Base-by-base conservation (phyloP, 2,888 invertebrate genomes). In the Eupelmus urozonus region DNA sequence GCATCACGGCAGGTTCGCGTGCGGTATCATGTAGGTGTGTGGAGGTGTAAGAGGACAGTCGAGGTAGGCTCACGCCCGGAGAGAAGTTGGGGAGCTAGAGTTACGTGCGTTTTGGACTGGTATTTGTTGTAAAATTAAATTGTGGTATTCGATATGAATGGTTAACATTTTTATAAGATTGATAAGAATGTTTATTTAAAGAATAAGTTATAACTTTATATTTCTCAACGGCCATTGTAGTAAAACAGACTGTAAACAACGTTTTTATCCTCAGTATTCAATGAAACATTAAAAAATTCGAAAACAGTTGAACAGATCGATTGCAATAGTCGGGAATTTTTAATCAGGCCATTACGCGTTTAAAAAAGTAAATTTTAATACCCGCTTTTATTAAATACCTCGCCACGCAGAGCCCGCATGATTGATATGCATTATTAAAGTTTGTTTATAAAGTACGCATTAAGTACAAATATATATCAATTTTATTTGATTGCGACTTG, bases 1-100 rank as follows among this genome's bases (percentile, higher is more conserved):
- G 57, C n/a, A n/a, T n/a, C 79, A 80, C 85, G 85, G 86, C 87
- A 87, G 87, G 87, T 87, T 86, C 73, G 84, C 82, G 83, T 42
- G 9, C 18, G 7, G 18, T 7, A 0, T n/a, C 16, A 49, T 49
- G 18, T 49, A n/a, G 16, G n/a, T 18, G 51, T 7, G 1, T 2
- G 20, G 20, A 18, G 53, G 9, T 9, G 49, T 9, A 16, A 49
- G 13, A 11, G 13, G 45, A 20, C 23, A 34, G 29, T 29, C 3
- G 57, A 25, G 80, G 83, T 66, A 74, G 72, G 78, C 69, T 80
- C 81, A 79, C 82, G 67, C 73, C 78, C 82, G 78, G 25, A 16
- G 16, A 45, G 45, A 45, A 45, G 16, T 45, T 45, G 13, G 60
- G 27, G 25, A 27, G 7, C 3, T 13, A 4, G 16, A n/a, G 29